phyloP scores from a whole-genome alignment of 2,113 vertebrate genomes.

The Apodemus speciosus region DNA sequence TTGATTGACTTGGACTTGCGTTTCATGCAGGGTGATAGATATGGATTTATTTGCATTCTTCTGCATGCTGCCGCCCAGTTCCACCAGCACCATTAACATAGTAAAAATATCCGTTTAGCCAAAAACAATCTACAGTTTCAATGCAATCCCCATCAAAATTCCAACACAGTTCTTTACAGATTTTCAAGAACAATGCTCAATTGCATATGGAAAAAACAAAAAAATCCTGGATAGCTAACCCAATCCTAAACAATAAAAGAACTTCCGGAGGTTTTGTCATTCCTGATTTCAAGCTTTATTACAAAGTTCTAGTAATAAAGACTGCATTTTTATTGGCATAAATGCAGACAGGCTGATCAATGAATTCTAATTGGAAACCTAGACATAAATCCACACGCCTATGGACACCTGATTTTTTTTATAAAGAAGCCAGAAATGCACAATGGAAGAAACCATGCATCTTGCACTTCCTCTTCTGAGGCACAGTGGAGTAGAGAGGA shows the following conservation, averaged over 20 bases:
- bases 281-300: neutral
- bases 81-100: neutral
- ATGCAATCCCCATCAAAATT: neutral
- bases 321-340: neutral
- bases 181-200: neutral
- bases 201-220: neutral
- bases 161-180: neutral
- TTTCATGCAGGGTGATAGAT: neutral
- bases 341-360: neutral
- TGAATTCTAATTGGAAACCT: neutral
- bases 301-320: neutral
- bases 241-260: neutral
- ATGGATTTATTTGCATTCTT: neutral
- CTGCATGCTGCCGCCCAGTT: neutral
- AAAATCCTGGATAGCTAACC: neutral
- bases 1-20: neutral
- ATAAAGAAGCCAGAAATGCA: neutral
- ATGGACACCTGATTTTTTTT: neutral
- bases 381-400: neutral
- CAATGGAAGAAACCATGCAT: neutral
- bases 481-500: neutral
- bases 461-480: neutral
- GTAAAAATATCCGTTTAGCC: neutral
- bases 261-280: neutral
- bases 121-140: neutral